Evolutionary conservation across 1,140 invertebrate genomes (phyloP).

Genomic region (Aphidius gifuensis): DNA sequence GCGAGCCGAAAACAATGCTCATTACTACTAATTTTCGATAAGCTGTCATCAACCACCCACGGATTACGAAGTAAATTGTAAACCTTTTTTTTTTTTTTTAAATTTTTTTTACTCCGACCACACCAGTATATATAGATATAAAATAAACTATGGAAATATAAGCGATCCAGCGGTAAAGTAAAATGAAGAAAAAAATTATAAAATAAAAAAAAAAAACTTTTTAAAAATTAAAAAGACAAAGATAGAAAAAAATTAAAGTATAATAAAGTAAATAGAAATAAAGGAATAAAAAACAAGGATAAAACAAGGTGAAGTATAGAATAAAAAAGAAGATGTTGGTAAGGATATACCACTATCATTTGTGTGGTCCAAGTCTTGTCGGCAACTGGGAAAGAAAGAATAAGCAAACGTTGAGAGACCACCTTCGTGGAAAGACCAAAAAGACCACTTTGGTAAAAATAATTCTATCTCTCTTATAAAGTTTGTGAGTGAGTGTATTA

Average conservation of each 20-base stretch:
- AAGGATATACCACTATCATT: conserved; percentile 27
- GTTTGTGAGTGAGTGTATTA: conserved; percentile 1
- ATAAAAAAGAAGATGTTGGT: background rate
- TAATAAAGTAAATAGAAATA: background rate
- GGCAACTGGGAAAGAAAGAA: conserved; percentile 10
- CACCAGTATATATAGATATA: too few species aligned
- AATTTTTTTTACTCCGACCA: too few species aligned
- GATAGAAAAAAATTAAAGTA: background rate
- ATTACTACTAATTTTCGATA: conserved; percentile 32
- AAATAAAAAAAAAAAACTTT: too few species aligned
- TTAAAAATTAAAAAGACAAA: too few species aligned
- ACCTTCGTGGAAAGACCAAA: conserved; percentile 26
- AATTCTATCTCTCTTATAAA: too few species aligned
- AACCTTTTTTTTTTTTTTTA: too few species aligned
- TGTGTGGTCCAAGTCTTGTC: conserved; percentile 26
- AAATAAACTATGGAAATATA: too few species aligned
- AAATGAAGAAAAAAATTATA: too few species aligned
- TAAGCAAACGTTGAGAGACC: conserved; percentile 13
- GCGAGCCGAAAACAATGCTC: conserved; percentile 28
- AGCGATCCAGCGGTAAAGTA: too few species aligned
- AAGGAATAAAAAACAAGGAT: background rate
- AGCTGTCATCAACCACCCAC: conserved; percentile 31
- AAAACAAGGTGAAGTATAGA: background rate
- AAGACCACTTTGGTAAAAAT: conserved; percentile 21
- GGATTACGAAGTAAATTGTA: conserved; percentile 6